phyloP scores from a whole-genome alignment of 2,797 vertebrate species.

The Pempheris klunzingeri region DNA sequence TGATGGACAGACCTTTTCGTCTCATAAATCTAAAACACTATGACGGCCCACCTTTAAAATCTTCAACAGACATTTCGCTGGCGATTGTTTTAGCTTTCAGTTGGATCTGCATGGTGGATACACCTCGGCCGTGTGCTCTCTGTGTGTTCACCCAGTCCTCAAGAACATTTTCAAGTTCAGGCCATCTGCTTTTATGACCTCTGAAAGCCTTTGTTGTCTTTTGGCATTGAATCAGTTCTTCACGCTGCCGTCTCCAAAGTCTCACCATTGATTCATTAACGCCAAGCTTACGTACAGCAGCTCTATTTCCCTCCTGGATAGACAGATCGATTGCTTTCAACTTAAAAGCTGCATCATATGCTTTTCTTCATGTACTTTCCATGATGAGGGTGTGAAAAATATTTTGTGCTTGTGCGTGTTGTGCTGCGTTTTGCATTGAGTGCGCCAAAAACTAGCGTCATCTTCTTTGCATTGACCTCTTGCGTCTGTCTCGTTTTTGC shows the following conservation, averaged over 20 bases:
- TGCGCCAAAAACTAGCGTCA: too few species aligned
- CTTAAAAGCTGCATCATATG: constrained; percentile 28
- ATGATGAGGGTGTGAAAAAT: constrained; percentile 18
- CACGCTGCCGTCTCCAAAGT: constrained; percentile 12
- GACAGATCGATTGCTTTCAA: constrained; percentile 25
- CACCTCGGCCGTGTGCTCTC: constrained; percentile 25
- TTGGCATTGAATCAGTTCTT: constrained; percentile 28
- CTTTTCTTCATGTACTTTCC: constrained; percentile 10
- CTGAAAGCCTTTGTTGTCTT: constrained; percentile 28
- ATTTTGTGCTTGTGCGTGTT: too few species aligned
- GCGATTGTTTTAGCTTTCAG: constrained; percentile 28
- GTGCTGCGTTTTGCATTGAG: too few species aligned
- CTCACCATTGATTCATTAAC: constrained; percentile 25
- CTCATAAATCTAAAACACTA: constrained; percentile 36
- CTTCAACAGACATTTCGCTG: neutral
- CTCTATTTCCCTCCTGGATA: constrained; percentile 31
- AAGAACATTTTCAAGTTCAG: constrained; percentile 19
- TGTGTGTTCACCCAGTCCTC: constrained; percentile 32
- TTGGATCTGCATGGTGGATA: constrained; percentile 26
- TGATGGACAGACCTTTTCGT: constrained; percentile 3
- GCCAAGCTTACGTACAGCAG: constrained; percentile 33
- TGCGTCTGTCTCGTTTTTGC: too few species aligned
- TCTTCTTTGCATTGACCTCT: too few species aligned
- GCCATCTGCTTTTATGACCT: constrained; percentile 25
- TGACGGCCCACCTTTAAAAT: constrained; percentile 21